phyloP scores from a whole-genome alignment of 1,140 invertebrate genomes.

The Lasaia peninsularis region DNA sequence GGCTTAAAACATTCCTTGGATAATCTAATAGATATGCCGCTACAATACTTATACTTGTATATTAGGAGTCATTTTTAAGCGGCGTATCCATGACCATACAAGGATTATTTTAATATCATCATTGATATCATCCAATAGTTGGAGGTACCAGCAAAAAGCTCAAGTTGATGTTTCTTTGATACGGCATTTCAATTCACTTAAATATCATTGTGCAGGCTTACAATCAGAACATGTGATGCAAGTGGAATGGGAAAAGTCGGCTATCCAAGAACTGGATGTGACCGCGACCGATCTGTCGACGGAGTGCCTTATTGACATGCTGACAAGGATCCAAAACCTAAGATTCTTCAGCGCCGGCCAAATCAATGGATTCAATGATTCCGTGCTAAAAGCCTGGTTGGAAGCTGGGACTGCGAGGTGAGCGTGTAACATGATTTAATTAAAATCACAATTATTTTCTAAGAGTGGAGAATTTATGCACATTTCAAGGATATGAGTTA shows the following conservation, averaged over 20 bases:
- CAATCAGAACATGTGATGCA: slow-evolving; percentile 94
- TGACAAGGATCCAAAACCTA: slow-evolving; percentile 91
- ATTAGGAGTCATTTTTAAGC: too few relatives aligned
- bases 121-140: too few relatives aligned
- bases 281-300: slow-evolving; percentile 97
- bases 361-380: slow-evolving; percentile 97
- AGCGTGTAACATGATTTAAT: slow-evolving; percentile 5
- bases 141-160: too few relatives aligned
- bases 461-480: too few relatives aligned
- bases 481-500: too few relatives aligned
- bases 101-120: too few relatives aligned
- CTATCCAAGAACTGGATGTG: slow-evolving; percentile 96
- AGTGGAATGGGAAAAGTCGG: slow-evolving; percentile 98
- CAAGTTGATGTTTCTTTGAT: too few relatives aligned
- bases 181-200: background rate
- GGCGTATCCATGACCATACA: too few relatives aligned
- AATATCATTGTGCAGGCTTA: slow-evolving; percentile 79
- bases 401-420: slow-evolving; percentile 89
- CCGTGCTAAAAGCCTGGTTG: slow-evolving; percentile 93
- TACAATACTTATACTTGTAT: too few relatives aligned
- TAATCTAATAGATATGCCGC: too few relatives aligned
- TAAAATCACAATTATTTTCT: too few relatives aligned
- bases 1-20: too few relatives aligned
- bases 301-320: slow-evolving; percentile 95
- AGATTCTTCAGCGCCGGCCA: slow-evolving; percentile 96